Evolutionary conservation across 2,113 vertebrate genomes (phyloP).

Genomic region (Sphyrna mokarran): DNA sequence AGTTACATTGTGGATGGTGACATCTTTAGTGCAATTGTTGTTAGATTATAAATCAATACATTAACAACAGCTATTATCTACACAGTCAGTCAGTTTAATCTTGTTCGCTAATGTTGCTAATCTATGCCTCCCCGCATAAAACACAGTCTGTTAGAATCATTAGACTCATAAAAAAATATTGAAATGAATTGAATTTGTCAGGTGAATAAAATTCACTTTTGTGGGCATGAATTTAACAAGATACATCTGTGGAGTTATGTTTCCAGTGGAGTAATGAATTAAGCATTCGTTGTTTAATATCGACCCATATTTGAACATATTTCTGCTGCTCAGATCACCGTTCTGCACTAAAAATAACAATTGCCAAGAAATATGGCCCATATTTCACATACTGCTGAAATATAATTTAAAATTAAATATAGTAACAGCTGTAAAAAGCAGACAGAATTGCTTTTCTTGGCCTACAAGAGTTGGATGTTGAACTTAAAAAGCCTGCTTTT

Average conservation of each 20-base stretch:
- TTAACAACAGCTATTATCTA: background rate
- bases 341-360: constrained; percentile 33
- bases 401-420: constrained; percentile 31
- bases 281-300: constrained; percentile 23
- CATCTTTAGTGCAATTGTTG: background rate
- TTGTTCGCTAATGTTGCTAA: background rate
- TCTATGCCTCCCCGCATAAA: background rate
- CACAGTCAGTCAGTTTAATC: background rate
- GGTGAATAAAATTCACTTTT: background rate
- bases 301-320: background rate
- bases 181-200: constrained; percentile 22
- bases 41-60: background rate
- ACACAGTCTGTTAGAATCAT: background rate
- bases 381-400: constrained; percentile 8
- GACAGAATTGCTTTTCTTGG: constrained; percentile 32
- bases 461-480: background rate
- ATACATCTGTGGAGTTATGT: constrained; percentile 21
- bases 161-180: background rate
- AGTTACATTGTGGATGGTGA: background rate
- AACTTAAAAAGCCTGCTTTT: background rate
- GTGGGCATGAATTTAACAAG: background rate
- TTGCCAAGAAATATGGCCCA: constrained; percentile 10
- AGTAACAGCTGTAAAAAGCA: constrained; percentile 31
- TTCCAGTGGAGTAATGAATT: constrained; percentile 27
- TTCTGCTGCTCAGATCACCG: background rate